phyloP scores from a whole-genome alignment of 2,888 invertebrate species.

The Mystacides longicornis region DNA sequence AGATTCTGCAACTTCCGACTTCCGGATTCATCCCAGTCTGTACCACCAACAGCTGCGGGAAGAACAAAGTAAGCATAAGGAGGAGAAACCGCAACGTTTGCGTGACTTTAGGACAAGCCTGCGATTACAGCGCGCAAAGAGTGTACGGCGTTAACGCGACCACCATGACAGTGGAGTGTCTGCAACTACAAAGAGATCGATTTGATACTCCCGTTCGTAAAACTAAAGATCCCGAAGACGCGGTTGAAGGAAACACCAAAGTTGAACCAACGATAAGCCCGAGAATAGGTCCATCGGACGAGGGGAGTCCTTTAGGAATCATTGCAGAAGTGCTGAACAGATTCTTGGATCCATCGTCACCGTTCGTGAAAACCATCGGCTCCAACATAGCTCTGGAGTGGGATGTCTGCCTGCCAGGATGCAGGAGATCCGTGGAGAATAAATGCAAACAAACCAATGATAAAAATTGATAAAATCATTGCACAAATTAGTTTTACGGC shows the following conservation, averaged over 20 bases:
- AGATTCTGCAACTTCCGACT: constrained; percentile 49
- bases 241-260: too few relatives aligned
- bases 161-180: constrained; percentile 52
- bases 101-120: constrained; percentile 37
- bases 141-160: constrained; percentile 55
- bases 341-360: too few relatives aligned
- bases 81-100: constrained; percentile 20
- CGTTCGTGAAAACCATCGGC: too few relatives aligned
- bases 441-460: too few relatives aligned
- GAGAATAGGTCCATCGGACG: not conserved
- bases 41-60: constrained; percentile 51
- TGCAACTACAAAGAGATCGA: constrained; percentile 27
- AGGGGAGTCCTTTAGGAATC: not conserved
- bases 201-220: not conserved
- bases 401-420: constrained; percentile 34
- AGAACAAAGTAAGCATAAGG: constrained; percentile 33
- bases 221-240: not conserved
- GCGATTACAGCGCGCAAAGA: constrained; percentile 35
- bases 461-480: too few relatives aligned
- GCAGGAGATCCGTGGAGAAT: constrained; percentile 34
- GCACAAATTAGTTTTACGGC: too few relatives aligned
- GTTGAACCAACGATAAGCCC: not conserved
- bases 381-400: not conserved
- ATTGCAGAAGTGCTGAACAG: not conserved
- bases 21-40: constrained; percentile 53